Evolutionary conservation across 2,888 invertebrate genomes (phyloP).

Genomic region (Noctua janthe): DNA sequence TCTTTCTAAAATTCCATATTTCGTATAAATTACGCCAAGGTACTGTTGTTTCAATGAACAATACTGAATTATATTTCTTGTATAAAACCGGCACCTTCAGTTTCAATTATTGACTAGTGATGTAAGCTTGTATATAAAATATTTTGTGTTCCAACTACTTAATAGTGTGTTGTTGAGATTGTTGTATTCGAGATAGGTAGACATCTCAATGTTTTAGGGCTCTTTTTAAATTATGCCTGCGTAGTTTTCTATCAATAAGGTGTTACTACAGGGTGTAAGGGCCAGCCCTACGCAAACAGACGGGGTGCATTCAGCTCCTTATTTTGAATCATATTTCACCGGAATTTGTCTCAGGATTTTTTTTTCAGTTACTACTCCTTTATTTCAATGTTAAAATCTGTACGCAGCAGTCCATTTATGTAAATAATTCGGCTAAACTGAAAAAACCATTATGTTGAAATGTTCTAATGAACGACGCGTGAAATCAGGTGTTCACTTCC

Average conservation of each 20-base stretch:
- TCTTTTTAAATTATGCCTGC: background rate
- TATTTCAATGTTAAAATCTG: too few species aligned
- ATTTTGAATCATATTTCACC: too few species aligned
- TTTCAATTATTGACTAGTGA: conserved; percentile 60
- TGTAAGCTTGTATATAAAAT: conserved; percentile 41
- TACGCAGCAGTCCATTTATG: too few species aligned
- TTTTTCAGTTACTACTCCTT: too few species aligned
- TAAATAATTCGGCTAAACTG: too few species aligned
- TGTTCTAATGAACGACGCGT: too few species aligned
- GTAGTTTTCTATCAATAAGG: background rate
- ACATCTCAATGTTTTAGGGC: conserved; percentile 17
- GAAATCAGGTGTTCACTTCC: too few species aligned
- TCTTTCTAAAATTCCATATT: background rate
- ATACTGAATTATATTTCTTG: conserved; percentile 55
- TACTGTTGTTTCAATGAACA: conserved; percentile 36
- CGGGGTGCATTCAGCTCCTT: too few species aligned
- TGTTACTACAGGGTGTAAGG: too few species aligned
- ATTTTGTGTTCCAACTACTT: conserved; percentile 27
- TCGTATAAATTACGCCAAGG: background rate
- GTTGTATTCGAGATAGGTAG: conserved; percentile 41
- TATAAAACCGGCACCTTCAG: conserved; percentile 49
- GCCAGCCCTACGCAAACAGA: too few species aligned
- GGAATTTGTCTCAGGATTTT: too few species aligned
- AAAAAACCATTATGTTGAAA: too few species aligned
- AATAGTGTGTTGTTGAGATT: conserved; percentile 22